Conservation (phyloP, 2,113 vertebrate genomes). For the Bubo bubo region DNA sequence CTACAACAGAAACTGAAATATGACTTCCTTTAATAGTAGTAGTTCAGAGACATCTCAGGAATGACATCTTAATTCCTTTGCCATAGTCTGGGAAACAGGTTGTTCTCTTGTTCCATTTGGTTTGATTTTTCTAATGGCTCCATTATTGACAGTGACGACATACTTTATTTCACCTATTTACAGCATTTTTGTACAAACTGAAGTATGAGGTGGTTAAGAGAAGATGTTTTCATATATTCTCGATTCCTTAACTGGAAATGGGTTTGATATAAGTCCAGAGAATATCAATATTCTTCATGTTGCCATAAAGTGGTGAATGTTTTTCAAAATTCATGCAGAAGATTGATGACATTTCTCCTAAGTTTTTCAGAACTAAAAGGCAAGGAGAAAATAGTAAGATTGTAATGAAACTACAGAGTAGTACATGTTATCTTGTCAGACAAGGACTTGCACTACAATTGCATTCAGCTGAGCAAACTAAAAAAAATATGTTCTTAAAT, state of each 20-base stretch:
- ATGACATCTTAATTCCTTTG: not conserved
- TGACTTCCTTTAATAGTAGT: not conserved
- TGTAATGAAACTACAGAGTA: not conserved
- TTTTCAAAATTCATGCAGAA: not conserved
- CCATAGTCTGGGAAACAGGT: not conserved
- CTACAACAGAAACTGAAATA: not conserved
- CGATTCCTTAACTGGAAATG: not conserved
- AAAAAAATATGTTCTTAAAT: not conserved
- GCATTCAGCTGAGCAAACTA: not conserved
- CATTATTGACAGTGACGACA: not conserved
- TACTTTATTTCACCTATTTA: not conserved
- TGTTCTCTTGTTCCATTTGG: not conserved
- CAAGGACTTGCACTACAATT: not conserved
- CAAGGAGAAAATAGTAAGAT: not conserved
- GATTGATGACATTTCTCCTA: not conserved
- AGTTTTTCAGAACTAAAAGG: not conserved
- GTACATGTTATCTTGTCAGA: not conserved
- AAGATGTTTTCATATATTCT: not conserved
- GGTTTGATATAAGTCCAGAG: not conserved
- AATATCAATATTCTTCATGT: not conserved
- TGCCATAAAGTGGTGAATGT: not conserved
- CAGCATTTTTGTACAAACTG: not conserved
- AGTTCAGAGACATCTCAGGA: not conserved
- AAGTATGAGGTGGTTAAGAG: not conserved
- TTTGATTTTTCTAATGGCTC: not conserved